Percentiles rank a stretch among this genome's conserved stretches.
Conservation (phyloP, 2,797 vertebrate species). For the Triplophysa bombifrons region DNA sequence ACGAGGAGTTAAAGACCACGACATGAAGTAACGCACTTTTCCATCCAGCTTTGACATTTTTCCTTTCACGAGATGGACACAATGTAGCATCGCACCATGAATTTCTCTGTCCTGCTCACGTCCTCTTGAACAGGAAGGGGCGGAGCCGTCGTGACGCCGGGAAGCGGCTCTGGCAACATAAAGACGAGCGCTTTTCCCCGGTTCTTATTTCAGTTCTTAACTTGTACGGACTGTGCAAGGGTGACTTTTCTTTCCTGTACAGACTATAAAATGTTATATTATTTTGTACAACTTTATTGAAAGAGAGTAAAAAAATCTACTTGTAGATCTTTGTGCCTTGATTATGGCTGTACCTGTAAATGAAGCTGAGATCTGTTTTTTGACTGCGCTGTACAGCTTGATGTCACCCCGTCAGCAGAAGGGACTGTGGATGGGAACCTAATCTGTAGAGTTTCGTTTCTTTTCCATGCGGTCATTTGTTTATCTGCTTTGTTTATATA, state of each 20-base stretch:
- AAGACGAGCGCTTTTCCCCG: slow-evolving; percentile 79
- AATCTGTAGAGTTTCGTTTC: slow-evolving; percentile 89
- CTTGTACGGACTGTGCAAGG: slow-evolving; percentile 94
- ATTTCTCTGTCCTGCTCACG: slow-evolving; percentile 81
- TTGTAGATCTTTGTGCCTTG: slow-evolving; percentile 92
- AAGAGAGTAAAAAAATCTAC: slow-evolving; percentile 83
- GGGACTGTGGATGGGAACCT: slow-evolving; percentile 85
- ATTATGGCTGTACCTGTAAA: slow-evolving; percentile 92
- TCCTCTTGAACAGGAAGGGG: slow-evolving; percentile 33
- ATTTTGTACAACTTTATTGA: slow-evolving; percentile 99
- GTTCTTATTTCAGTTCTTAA: slow-evolving; percentile 79
- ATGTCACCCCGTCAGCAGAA: slow-evolving; percentile 87
- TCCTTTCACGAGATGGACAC: slow-evolving; percentile 78
- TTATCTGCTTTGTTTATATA: slow-evolving; percentile 83
- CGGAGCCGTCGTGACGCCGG: not conserved
- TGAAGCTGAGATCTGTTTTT: slow-evolving; percentile 91
- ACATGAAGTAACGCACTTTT: slow-evolving; percentile 84
- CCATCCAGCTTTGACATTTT: slow-evolving; percentile 82
- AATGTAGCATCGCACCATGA: slow-evolving; percentile 89
- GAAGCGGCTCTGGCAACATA: slow-evolving; percentile 59
- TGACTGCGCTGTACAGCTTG: slow-evolving; percentile 95
- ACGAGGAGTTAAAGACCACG: slow-evolving; percentile 54
- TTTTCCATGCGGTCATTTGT: slow-evolving; percentile 63
- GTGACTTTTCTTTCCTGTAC: slow-evolving; percentile 86
- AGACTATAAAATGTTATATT: slow-evolving; percentile 97